Conservation (phyloP, 2,113 vertebrate species). For the Pelecanus crispus region DNA sequence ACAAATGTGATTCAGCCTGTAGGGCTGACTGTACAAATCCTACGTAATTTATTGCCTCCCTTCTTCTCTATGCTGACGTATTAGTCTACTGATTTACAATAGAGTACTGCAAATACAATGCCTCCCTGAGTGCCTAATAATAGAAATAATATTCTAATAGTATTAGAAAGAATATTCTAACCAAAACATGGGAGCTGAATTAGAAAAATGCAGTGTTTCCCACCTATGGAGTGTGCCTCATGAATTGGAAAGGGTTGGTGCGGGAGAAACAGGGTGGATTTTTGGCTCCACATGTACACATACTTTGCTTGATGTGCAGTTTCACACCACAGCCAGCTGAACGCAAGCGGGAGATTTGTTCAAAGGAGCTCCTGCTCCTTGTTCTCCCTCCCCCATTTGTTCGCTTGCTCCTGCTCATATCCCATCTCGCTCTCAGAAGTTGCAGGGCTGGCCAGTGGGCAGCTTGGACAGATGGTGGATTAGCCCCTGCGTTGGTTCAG, state of each 20-base stretch:
- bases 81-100: neutral
- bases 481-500: neutral
- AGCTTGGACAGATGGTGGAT: neutral
- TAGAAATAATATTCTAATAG: neutral
- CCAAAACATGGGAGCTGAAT: neutral
- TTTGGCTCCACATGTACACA: neutral
- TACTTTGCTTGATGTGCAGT: fast-evolving
- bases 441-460: neutral
- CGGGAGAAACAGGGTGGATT: neutral
- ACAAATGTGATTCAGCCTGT: neutral
- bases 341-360: neutral
- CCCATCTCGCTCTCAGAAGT: neutral
- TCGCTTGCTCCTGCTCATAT: neutral
- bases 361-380: neutral
- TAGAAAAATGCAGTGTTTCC: neutral
- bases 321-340: neutral
- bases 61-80: neutral
- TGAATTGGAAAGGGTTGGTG: fast-evolving
- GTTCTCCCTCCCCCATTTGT: neutral
- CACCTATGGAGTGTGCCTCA: neutral
- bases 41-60: neutral
- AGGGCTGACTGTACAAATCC: neutral
- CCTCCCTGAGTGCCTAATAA: neutral
- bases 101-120: neutral
- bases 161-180: neutral